phyloP scores from a whole-genome alignment of 2,113 vertebrate species.

The Calonectris borealis region DNA sequence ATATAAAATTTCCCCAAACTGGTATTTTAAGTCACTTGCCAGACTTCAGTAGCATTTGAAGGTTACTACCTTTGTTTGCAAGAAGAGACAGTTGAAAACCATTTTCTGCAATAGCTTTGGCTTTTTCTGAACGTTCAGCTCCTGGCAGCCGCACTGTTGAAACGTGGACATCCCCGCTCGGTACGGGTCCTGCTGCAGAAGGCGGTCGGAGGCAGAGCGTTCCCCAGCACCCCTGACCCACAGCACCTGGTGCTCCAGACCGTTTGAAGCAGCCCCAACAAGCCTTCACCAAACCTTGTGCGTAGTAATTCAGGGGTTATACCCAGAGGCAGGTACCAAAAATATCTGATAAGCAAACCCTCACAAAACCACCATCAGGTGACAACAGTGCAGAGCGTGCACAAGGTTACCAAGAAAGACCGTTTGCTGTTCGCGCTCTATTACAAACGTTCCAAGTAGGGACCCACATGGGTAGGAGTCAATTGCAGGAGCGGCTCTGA shows the following conservation, averaged over 20 bases:
- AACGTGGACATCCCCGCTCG: neutral
- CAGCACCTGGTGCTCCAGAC: neutral
- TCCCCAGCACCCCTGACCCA: neutral
- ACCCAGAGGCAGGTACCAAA: neutral
- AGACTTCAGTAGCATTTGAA: neutral
- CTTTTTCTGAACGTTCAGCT: neutral
- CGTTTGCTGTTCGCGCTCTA: fast-evolving
- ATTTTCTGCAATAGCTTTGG: neutral
- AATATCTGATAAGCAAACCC: neutral
- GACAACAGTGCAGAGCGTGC: too few relatives aligned
- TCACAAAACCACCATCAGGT: neutral
- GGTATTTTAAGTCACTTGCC: neutral
- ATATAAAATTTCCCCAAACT: neutral
- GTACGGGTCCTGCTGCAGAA: neutral
- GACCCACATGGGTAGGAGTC: neutral
- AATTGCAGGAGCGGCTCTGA: neutral
- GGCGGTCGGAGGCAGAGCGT: fast-evolving
- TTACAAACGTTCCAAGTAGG: neutral
- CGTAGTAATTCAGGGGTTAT: too few relatives aligned
- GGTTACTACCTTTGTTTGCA: neutral
- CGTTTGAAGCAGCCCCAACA: neutral
- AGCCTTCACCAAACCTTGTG: too few relatives aligned
- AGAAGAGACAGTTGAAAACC: neutral
- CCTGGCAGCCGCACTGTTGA: neutral
- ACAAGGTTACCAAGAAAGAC: too few relatives aligned